A percentile compares a stretch with the other conserved stretches of the same genome.
These are phyloP conservation scores for Lasiommata megera DNA, from an alignment of 2,888 invertebrate species.

Conservation along the genomic window DNA sequence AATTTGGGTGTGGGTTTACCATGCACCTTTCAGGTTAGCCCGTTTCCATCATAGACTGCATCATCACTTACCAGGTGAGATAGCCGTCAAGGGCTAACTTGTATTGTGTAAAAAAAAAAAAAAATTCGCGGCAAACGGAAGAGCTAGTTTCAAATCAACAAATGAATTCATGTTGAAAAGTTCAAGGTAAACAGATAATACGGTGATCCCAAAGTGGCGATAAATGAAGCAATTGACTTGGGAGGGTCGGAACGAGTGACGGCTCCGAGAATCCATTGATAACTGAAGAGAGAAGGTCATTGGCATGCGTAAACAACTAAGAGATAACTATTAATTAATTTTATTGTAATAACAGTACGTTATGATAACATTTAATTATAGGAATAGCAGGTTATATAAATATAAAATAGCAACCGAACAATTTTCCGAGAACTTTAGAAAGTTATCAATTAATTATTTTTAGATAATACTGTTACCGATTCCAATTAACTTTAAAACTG, in stretches of 20 bases:
- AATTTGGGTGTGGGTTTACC: too few relatives aligned
- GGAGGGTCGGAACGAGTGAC: slow-evolving; percentile 14
- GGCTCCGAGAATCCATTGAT: slow-evolving; percentile 11
- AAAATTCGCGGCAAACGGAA: too few relatives aligned
- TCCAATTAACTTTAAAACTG: not conserved
- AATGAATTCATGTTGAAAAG: slow-evolving; percentile 3
- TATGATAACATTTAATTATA: slow-evolving; percentile 4
- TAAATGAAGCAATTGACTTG: slow-evolving; percentile 18
- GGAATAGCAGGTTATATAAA: slow-evolving; percentile 18
- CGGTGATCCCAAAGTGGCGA: slow-evolving; percentile 12
- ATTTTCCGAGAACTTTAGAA: slow-evolving; percentile 14
- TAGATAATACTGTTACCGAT: too few relatives aligned
- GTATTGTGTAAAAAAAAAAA: too few relatives aligned
- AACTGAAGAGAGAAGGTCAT: slow-evolving; percentile 32
- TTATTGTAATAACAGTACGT: slow-evolving; percentile 15
- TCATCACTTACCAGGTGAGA: too few relatives aligned
- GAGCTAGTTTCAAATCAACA: not conserved
- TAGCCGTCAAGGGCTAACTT: too few relatives aligned
- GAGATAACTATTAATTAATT: slow-evolving; percentile 25
- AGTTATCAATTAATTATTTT: slow-evolving; percentile 8
- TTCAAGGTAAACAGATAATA: slow-evolving; percentile 20
- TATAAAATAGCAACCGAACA: too few relatives aligned
- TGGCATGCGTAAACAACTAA: slow-evolving; percentile 28
- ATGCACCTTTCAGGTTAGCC: too few relatives aligned
- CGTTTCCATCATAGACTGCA: too few relatives aligned